A percentile compares a stretch with the other conserved stretches of the same genome.
phyloP scores from a whole-genome alignment of 2,888 invertebrate species.

The Antheraea yamamai region DNA sequence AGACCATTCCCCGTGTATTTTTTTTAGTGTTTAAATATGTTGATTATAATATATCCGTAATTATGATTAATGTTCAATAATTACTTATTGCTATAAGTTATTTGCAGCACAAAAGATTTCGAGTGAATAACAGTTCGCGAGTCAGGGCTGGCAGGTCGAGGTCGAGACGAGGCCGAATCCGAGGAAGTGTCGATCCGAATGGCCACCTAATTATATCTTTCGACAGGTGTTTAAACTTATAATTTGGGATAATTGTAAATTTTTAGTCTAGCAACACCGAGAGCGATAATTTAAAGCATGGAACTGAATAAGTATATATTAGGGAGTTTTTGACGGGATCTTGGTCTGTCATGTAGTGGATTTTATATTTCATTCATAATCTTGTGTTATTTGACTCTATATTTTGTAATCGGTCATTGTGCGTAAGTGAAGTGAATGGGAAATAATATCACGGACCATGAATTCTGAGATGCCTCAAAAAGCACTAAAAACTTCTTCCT shows the following conservation, averaged over 20 bases:
- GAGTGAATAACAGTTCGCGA: slow-evolving; percentile 17
- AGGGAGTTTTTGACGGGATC: no score
- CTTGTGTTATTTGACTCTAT: no score
- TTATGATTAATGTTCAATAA: slow-evolving; percentile 15
- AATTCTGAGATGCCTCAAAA: no score
- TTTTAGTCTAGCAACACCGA: not conserved
- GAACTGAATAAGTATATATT: not conserved
- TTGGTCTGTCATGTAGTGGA: no score
- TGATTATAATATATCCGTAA: slow-evolving; percentile 8
- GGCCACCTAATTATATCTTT: slow-evolving; percentile 11
- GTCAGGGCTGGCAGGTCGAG: slow-evolving; percentile 18
- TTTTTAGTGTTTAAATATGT: not conserved
- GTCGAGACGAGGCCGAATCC: slow-evolving; percentile 11
- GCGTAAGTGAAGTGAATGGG: no score
- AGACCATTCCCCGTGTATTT: no score
- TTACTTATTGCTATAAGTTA: slow-evolving; percentile 11
- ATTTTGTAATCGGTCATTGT: no score
- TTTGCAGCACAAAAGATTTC: slow-evolving; percentile 16
- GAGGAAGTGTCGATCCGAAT: slow-evolving; percentile 19
- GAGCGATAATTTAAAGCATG: not conserved
- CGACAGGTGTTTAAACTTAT: slow-evolving; percentile 8
- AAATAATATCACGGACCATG: no score
- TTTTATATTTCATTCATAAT: no score
- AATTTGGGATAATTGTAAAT: not conserved
- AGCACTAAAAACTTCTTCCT: no score